Percentiles rank a stretch among this genome's conserved stretches.
Evolutionary conservation across 2,113 vertebrate genomes (phyloP).

Genomic region (Clarias macrocephalus): DNA sequence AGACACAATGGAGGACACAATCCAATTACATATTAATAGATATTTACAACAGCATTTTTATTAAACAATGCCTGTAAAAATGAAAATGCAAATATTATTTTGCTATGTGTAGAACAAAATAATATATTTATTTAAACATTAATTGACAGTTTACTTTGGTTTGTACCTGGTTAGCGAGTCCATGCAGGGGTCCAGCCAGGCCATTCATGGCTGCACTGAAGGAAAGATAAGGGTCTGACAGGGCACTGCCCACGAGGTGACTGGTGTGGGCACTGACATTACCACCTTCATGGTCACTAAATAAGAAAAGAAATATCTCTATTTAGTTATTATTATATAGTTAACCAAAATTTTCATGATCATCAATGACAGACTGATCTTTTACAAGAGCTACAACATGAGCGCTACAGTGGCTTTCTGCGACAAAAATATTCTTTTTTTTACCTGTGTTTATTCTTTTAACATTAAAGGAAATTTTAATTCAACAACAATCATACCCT

Average conservation of each 20-base stretch:
- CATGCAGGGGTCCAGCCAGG: constrained; percentile 90
- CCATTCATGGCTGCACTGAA: constrained; percentile 96
- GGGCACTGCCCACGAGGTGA: constrained; percentile 90
- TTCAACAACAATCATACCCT: no score
- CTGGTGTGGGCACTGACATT: constrained; percentile 96
- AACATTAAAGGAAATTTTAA: not conserved
- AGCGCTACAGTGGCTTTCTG: not conserved
- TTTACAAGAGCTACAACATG: not conserved
- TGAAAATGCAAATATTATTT: not conserved
- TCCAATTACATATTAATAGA: not conserved
- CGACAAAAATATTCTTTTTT: not conserved
- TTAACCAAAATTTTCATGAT: not conserved
- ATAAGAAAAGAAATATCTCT: constrained; percentile 16
- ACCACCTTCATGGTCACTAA: constrained; percentile 93
- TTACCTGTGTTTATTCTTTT: not conserved
- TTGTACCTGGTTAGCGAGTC: constrained; percentile 93
- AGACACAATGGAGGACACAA: not conserved
- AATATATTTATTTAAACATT: not conserved
- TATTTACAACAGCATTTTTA: not conserved
- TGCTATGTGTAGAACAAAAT: not conserved
- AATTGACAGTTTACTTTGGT: not conserved
- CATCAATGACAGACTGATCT: not conserved
- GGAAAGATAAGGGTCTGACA: constrained; percentile 92
- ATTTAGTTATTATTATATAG: not conserved
- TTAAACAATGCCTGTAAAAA: not conserved